Percentiles rank a stretch among this genome's conserved stretches.
These are phyloP conservation scores for Vespertilio murinus DNA, from an alignment of 2,797 vertebrate genomes.

Conservation along the genomic window DNA sequence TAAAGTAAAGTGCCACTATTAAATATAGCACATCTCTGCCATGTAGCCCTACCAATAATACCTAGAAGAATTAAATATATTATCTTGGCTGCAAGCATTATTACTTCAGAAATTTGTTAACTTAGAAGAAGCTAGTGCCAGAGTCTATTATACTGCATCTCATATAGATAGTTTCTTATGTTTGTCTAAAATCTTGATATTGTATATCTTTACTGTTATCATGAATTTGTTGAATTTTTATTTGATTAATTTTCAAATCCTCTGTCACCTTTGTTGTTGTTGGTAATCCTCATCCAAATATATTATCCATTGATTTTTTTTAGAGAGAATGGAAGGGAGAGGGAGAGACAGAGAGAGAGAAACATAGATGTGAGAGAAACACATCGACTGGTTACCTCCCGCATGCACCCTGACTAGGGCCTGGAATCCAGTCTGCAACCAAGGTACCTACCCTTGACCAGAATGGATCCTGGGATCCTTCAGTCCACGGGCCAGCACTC, in stretches of 20 bases:
- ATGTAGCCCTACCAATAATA: not conserved
- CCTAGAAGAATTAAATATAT: not conserved
- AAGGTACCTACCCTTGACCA: too few species aligned
- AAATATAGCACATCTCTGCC: not conserved
- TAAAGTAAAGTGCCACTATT: not conserved
- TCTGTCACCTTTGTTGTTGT: not conserved
- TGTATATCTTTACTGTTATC: not conserved
- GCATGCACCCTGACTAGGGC: too few species aligned
- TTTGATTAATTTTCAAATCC: not conserved
- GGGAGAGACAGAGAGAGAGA: too few species aligned
- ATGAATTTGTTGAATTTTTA: not conserved
- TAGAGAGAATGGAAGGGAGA: too few species aligned
- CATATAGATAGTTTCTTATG: not conserved
- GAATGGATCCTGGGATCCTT: too few species aligned
- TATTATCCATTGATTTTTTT: too few species aligned
- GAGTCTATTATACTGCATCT: not conserved
- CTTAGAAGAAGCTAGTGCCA: not conserved
- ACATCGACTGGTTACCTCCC: too few species aligned
- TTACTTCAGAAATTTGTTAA: not conserved
- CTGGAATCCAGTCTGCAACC: too few species aligned
- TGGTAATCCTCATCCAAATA: too few species aligned
- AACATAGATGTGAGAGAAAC: too few species aligned
- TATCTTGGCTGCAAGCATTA: not conserved
- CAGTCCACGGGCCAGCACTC: too few species aligned
- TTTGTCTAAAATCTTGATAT: not conserved